phyloP scores from a whole-genome alignment of 2,888 invertebrate species.

The Harpalus rufipes region DNA sequence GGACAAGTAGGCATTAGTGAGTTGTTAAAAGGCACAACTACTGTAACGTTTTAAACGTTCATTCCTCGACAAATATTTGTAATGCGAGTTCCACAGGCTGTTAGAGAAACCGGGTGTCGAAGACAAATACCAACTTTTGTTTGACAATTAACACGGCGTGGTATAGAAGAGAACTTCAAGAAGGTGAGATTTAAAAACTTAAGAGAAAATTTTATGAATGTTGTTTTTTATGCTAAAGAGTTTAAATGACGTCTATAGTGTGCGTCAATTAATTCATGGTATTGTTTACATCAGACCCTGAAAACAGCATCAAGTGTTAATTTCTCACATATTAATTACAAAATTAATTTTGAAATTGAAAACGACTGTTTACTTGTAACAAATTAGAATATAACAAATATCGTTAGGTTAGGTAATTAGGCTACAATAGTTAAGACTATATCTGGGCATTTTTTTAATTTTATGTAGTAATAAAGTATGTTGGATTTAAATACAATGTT shows the following conservation, averaged over 20 bases:
- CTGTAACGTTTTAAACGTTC: conserved; percentile 52
- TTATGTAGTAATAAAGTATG: too few relatives aligned
- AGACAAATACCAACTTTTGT: conserved; percentile 40
- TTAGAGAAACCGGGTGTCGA: conserved; percentile 47
- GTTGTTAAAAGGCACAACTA: conserved; percentile 58
- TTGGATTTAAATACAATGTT: too few relatives aligned
- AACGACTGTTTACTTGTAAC: background rate
- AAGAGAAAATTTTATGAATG: background rate
- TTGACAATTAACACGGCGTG: conserved; percentile 47
- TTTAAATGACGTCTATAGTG: background rate
- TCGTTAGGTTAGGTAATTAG: too few relatives aligned
- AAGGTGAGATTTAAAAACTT: conserved; percentile 14
- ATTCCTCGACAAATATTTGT: conserved; percentile 54
- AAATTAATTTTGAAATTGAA: background rate
- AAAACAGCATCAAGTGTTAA: background rate
- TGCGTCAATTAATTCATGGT: conserved; percentile 27
- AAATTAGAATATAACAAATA: background rate
- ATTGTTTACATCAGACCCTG: conserved; percentile 16
- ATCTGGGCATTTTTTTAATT: too few relatives aligned
- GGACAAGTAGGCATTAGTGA: conserved; percentile 56
- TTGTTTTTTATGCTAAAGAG: conserved; percentile 45
- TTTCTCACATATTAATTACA: background rate
- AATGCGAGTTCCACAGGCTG: conserved; percentile 28
- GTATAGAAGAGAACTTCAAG: conserved; percentile 14
- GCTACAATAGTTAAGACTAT: too few relatives aligned